Conservation (phyloP, 2,797 vertebrate genomes). For the Urocyon cinereoargenteus region DNA sequence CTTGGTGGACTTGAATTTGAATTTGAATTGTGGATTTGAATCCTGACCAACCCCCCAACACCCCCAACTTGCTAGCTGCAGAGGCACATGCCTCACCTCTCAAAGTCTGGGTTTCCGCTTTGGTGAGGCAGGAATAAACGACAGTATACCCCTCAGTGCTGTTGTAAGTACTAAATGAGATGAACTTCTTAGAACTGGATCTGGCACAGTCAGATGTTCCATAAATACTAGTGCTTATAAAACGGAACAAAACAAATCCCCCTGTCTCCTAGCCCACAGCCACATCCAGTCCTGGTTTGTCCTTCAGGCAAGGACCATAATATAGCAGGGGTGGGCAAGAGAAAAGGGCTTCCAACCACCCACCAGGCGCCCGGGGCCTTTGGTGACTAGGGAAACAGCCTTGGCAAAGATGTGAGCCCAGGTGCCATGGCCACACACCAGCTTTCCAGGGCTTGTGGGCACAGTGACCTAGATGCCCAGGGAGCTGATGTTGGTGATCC, state of each 20-base stretch:
- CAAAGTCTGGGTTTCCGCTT: not conserved
- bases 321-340: not conserved
- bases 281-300: not conserved
- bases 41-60: not conserved
- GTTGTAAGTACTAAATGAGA: not conserved
- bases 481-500: not conserved
- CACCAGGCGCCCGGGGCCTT: not conserved
- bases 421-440: not conserved
- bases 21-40: not conserved
- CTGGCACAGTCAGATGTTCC: not conserved
- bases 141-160: not conserved
- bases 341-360: not conserved
- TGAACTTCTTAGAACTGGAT: not conserved
- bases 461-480: slow-evolving; percentile 39
- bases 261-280: not conserved
- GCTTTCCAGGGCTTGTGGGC: not conserved
- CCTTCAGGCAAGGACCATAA: not conserved
- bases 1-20: not conserved
- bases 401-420: not conserved
- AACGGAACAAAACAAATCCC: not conserved
- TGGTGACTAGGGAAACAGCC: not conserved
- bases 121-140: not conserved
- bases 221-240: not conserved
- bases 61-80: not conserved
- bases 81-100: not conserved